Conservation (phyloP, 1,140 invertebrate genomes). For the Drosophila micromelanica region DNA sequence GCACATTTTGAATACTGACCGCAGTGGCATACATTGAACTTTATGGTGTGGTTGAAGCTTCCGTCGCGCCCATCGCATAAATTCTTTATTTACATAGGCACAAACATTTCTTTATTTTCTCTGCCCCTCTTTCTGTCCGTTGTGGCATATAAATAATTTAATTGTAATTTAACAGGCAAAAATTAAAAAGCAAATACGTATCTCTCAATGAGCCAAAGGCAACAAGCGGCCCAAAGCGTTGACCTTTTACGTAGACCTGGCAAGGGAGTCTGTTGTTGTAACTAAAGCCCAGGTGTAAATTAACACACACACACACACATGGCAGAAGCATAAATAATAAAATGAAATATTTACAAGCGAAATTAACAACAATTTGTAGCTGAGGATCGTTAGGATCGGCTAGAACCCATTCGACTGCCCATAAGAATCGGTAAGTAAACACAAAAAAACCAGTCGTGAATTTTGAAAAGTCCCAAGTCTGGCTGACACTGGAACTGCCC, state of each 20-base stretch:
- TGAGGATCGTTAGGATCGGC: conserved; percentile 58
- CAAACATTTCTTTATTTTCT: conserved; percentile 51
- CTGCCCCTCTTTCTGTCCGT: neutral
- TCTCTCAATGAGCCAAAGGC: conserved; percentile 32
- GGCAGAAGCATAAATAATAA: conserved; percentile 71
- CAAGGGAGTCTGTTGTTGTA: neutral
- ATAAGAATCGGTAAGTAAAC: conserved; percentile 20
- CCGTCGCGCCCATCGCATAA: conserved; percentile 44
- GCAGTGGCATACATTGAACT: conserved; percentile 49
- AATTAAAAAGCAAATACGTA: conserved; percentile 58
- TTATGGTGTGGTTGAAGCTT: conserved; percentile 56
- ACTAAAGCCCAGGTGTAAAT: conserved; percentile 62
- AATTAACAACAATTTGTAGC: conserved; percentile 80
- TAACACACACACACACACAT: conserved; percentile 36
- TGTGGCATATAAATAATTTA: conserved; percentile 60
- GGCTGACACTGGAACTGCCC: neutral
- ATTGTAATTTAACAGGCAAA: conserved; percentile 64
- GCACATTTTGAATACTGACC: conserved; percentile 21
- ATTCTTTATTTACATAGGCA: conserved; percentile 55
- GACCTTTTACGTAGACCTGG: conserved; percentile 46
- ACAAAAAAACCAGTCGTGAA: conserved; percentile 24
- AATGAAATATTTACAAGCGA: conserved; percentile 78
- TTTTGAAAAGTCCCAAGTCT: conserved; percentile 17
- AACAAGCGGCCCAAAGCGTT: conserved; percentile 48
- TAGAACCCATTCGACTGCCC: conserved; percentile 4